These are phyloP conservation scores for Canis aureus DNA, from an alignment of 2,113 vertebrate genomes.

Conservation along the genomic window DNA sequence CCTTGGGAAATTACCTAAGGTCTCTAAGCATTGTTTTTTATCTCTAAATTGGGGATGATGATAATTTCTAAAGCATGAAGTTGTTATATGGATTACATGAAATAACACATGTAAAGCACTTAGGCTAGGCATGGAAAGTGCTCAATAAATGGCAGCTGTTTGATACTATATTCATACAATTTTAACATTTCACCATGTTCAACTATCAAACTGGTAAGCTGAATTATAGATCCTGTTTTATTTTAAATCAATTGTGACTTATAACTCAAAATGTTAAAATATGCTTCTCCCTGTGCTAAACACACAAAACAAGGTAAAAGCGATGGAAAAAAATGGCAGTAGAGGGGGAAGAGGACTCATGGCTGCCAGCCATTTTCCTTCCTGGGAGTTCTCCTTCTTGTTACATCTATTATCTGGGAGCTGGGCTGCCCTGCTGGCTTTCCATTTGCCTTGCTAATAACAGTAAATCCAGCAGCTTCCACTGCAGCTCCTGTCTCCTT, in stretches of 20 bases:
- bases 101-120: constrained; percentile 1
- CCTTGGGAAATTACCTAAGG: constrained; percentile 3
- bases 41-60: constrained; percentile 13
- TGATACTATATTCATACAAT: neutral
- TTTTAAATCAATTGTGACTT: constrained; percentile 51
- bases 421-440: constrained; percentile 75
- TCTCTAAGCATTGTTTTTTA: constrained; percentile 21
- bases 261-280: constrained; percentile 34
- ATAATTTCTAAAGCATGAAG: neutral
- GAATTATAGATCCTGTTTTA: constrained; percentile 47
- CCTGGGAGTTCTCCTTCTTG: constrained; percentile 65
- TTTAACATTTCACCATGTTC: constrained; percentile 29
- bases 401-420: constrained; percentile 78
- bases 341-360: neutral
- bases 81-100: constrained; percentile 35
- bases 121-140: neutral
- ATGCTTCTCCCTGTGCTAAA: constrained; percentile 34
- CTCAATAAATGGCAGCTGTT: constrained; percentile 18
- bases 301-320: constrained; percentile 35
- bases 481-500: constrained; percentile 75
- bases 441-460: constrained; percentile 85
- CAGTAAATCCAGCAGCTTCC: constrained; percentile 81
- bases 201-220: neutral
- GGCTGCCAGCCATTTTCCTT: constrained; percentile 70
- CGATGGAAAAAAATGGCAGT: neutral